Percentiles rank a stretch among this genome's conserved stretches.
Conservation (phyloP, 2,888 invertebrate species). For the Sepioteuthis lessoniana region DNA sequence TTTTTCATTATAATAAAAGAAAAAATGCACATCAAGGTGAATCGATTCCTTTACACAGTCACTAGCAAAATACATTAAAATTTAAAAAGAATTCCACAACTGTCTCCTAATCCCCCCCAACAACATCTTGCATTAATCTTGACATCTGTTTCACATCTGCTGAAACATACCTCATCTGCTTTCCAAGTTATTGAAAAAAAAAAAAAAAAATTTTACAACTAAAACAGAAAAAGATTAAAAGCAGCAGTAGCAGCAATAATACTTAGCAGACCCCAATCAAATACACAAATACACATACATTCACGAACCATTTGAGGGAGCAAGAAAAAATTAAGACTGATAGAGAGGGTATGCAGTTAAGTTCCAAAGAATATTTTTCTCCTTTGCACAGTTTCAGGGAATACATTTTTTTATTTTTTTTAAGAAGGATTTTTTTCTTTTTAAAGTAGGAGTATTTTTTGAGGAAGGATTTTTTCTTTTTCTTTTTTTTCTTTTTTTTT, state of each 20-base stretch:
- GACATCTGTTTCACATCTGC: not conserved
- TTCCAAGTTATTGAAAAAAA: not conserved
- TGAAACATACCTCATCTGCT: conserved; percentile 2
- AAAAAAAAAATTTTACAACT: not conserved
- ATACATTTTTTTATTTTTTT: not conserved
- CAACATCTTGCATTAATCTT: conserved; percentile 33
- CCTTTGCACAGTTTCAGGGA: not conserved
- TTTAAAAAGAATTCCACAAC: not conserved
- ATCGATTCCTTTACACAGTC: not conserved
- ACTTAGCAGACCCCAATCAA: not conserved
- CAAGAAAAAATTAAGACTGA: not conserved
- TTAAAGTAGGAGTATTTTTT: no score
- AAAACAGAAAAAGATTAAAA: not conserved
- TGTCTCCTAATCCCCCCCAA: not conserved
- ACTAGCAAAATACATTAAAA: not conserved
- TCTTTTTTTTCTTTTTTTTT: not conserved
- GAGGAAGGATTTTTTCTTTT: no score
- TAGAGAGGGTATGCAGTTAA: not conserved
- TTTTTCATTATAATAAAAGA: not conserved
- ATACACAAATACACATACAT: not conserved
- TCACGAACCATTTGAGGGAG: not conserved
- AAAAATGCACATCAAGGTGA: not conserved
- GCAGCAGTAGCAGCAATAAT: not conserved
- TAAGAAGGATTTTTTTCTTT: no score
- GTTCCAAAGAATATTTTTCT: not conserved